Evolutionary conservation across 2,888 invertebrate genomes (phyloP).

Genomic region (Eilema caniola): DNA sequence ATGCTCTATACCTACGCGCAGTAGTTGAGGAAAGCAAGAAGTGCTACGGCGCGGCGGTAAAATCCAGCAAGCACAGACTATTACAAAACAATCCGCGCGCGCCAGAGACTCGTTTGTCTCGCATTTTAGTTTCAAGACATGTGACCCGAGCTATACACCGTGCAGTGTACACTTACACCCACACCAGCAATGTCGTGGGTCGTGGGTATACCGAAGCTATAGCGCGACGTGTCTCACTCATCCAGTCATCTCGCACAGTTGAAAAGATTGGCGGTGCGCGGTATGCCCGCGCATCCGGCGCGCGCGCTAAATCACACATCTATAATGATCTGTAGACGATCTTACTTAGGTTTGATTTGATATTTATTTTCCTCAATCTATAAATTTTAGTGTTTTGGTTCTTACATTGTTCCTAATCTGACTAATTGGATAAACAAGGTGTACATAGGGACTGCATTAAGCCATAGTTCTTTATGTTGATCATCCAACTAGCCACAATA

Average conservation of each 20-base stretch:
- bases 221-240: constrained; percentile 22
- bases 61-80: too few relatives aligned
- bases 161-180: constrained; percentile 7
- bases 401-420: not conserved
- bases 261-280: constrained; percentile 39
- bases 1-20: too few relatives aligned
- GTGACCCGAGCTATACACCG: too few relatives aligned
- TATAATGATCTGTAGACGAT: constrained; percentile 50
- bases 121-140: too few relatives aligned
- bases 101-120: too few relatives aligned
- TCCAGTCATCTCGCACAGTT: constrained; percentile 1
- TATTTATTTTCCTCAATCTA: not conserved
- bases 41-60: too few relatives aligned
- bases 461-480: too few relatives aligned
- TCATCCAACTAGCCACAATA: not conserved
- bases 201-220: constrained; percentile 4
- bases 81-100: too few relatives aligned
- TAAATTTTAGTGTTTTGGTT: not conserved
- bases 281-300: constrained; percentile 45
- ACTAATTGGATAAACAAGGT: too few relatives aligned
- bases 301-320: constrained; percentile 49
- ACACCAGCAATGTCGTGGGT: not conserved
- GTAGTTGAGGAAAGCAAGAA: too few relatives aligned
- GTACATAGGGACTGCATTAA: too few relatives aligned
- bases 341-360: constrained; percentile 14